Conservation (phyloP, 2,797 vertebrate genomes). For the Centroberyx gerrardi region DNA sequence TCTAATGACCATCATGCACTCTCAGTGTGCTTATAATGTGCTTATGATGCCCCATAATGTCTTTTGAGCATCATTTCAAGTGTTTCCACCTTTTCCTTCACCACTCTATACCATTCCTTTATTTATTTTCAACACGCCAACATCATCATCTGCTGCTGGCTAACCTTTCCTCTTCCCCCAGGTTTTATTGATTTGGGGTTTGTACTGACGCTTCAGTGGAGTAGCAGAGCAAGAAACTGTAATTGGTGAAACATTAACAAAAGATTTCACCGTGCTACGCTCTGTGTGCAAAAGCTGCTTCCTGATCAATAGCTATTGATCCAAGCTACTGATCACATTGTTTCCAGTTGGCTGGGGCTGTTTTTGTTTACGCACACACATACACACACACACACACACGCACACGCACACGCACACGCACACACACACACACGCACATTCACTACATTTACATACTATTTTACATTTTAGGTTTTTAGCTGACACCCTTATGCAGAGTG, state of each 20-base stretch:
- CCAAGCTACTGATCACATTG: neutral
- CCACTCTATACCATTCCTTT: too few species aligned
- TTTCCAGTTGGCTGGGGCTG: neutral
- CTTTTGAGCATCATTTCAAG: neutral
- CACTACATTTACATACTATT: too few species aligned
- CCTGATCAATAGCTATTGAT: conserved; percentile 8
- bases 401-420: neutral
- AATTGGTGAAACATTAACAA: neutral
- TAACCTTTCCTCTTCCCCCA: neutral
- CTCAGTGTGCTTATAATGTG: too few species aligned
- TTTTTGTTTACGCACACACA: neutral
- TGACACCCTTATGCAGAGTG: too few species aligned
- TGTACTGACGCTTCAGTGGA: neutral
- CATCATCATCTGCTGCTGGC: neutral
- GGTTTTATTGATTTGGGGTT: conserved; percentile 1
- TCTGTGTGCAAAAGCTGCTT: conserved; percentile 6
- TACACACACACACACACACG: neutral
- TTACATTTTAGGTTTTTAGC: neutral
- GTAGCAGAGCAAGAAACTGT: neutral
- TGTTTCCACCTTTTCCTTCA: too few species aligned
- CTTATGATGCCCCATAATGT: too few species aligned
- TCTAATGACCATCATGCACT: too few species aligned
- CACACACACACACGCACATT: conserved; percentile 1
- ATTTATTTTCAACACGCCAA: too few species aligned
- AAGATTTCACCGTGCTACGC: neutral